Evolutionary conservation across 2,888 invertebrate species (phyloP), one percentile per base, ranked within the genome.

Genomic region (Drosophila mimetica): DNA sequence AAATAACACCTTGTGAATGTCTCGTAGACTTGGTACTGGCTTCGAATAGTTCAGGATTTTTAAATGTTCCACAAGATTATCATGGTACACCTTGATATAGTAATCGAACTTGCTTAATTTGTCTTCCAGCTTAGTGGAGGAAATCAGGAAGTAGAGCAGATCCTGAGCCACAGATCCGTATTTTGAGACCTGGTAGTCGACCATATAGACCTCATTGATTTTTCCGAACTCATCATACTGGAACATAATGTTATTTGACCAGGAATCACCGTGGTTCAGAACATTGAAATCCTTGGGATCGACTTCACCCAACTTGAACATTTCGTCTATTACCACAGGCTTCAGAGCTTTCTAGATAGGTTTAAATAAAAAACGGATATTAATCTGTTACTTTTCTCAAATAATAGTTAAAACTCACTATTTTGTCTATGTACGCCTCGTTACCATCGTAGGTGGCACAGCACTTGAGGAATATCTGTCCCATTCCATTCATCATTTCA

Each of bases 231-330:
- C 74, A 41, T 87, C 86, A 47, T 90, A 76, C 6, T 82, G 77
- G 37, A 81, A 90, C 90, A 90, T 89, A 6, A 89, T 76, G 18
- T 90, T 90, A 22, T 90, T 90, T 2, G 77, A 74, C 90, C 89
- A 90, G 22, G 75, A 71, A 53, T 90, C 90, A 4, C 90, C 90
- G 60, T 90, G 90, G 28, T 80, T 86, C 0, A 90, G 28, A 0
- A 66, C 90, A 71, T 89, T 90, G 18, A 90, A 90, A 0, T 79
- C 85, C 20, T 47, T 58, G 0, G 65, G 59, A 65, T 90, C 79
- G 0, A 63, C 0, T 5, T 69, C 59, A 6, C 37, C 37, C 4
- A 52, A n/a, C 20, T 74, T 70, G 4, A 76, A 71, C 2, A 75
- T 20, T 4, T 64, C 30, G n/a, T 90, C 86, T 0, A 53, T 55